These are phyloP conservation scores for Pyrocephalus nanus DNA, from an alignment of 2,797 vertebrate genomes.

Conservation along the genomic window DNA sequence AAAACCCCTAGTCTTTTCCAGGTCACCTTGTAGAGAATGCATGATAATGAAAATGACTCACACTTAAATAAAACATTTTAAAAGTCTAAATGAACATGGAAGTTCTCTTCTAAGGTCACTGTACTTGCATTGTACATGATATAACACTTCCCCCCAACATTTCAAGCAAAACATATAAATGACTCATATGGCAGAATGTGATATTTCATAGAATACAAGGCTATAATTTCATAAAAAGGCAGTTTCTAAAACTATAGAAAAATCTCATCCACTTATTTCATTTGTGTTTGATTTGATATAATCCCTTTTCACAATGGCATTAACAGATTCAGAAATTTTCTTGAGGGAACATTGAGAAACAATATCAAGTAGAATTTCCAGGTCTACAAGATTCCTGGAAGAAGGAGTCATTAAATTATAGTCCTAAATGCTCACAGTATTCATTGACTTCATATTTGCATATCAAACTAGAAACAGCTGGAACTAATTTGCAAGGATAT, in stretches of 20 bases:
- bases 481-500: conserved; percentile 7
- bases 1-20: neutral
- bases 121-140: neutral
- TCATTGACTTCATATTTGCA: neutral
- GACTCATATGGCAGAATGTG: neutral
- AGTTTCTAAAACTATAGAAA: neutral
- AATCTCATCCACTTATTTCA: neutral
- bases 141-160: neutral
- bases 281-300: neutral
- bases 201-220: neutral
- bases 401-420: neutral
- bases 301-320: neutral
- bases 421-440: neutral
- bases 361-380: neutral
- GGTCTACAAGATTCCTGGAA: neutral
- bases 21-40: neutral
- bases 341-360: neutral
- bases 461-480: conserved; percentile 19
- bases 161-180: neutral
- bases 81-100: neutral
- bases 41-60: conserved; percentile 9
- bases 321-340: neutral
- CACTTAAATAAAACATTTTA: conserved; percentile 3
- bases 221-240: neutral
- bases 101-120: neutral